phyloP scores from a whole-genome alignment of 2,797 vertebrate species.

The Valencia hispanica region DNA sequence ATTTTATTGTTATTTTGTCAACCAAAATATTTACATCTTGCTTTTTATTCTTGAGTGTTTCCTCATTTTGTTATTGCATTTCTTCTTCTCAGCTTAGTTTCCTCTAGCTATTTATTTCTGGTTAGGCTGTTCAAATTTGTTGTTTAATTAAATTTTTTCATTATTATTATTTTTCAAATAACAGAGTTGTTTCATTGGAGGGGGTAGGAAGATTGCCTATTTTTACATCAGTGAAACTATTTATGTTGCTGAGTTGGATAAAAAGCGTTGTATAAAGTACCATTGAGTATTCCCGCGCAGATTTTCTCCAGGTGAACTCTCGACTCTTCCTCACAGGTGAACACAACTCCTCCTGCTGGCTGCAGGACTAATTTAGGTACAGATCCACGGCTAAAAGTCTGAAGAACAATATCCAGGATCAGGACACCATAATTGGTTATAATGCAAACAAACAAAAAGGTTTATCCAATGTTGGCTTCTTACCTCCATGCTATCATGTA shows the following conservation, averaged over 20 bases:
- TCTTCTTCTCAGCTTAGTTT: not conserved
- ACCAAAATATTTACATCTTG: not conserved
- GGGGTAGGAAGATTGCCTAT: no score
- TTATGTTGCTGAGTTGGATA: not conserved
- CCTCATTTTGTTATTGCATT: not conserved
- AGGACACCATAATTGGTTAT: not conserved
- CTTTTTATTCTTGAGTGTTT: not conserved
- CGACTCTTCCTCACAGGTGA: conserved; percentile 87
- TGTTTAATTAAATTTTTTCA: not conserved
- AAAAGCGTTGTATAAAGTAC: conserved; percentile 60
- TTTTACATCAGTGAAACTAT: not conserved
- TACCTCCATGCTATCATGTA: conserved; percentile 90
- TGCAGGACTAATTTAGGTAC: conserved; percentile 81
- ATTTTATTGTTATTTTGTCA: not conserved
- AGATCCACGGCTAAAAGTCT: conserved; percentile 85
- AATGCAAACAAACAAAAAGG: not conserved
- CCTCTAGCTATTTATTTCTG: not conserved
- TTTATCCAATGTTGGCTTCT: not conserved
- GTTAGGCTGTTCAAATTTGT: not conserved
- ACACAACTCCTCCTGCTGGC: conserved; percentile 82
- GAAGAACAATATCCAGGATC: not conserved
- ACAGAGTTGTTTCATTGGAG: not conserved
- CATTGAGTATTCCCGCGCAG: conserved; percentile 83
- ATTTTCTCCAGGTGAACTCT: conserved; percentile 82
- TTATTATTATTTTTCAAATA: not conserved